These are phyloP conservation scores for Electrophaes corylata DNA, from an alignment of 2,888 invertebrate species.

Conservation along the genomic window DNA sequence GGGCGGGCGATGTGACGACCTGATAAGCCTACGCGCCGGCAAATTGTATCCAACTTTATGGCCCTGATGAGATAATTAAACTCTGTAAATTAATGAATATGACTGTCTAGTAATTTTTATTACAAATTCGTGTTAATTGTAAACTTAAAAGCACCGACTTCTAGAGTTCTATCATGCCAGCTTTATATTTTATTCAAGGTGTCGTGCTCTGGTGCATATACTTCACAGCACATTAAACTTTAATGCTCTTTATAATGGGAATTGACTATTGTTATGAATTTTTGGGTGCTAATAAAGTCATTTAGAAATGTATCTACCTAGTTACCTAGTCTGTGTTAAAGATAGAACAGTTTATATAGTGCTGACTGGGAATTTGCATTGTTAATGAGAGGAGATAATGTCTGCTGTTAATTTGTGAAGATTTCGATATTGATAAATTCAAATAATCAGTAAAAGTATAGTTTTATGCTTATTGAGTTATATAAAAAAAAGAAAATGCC, in stretches of 20 bases:
- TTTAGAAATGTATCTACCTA: slow-evolving; percentile 13
- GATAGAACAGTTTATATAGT: slow-evolving; percentile 20
- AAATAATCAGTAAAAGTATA: no score
- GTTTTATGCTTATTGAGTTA: no score
- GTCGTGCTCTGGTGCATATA: slow-evolving; percentile 35
- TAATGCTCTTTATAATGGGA: slow-evolving; percentile 31
- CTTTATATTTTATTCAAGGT: slow-evolving; percentile 32
- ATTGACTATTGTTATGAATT: slow-evolving; percentile 33
- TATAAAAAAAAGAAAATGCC: no score
- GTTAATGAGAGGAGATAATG: slow-evolving; percentile 17
- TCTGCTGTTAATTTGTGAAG: slow-evolving; percentile 15
- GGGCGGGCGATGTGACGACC: slow-evolving; percentile 67
- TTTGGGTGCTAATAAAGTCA: slow-evolving; percentile 22
- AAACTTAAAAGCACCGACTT: slow-evolving; percentile 64
- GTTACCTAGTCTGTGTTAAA: slow-evolving; percentile 4
- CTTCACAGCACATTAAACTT: slow-evolving; percentile 40
- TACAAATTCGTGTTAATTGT: slow-evolving; percentile 66
- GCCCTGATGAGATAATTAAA: slow-evolving; percentile 80
- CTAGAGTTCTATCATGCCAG: slow-evolving; percentile 32
- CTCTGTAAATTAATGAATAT: slow-evolving; percentile 78
- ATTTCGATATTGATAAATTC: no score
- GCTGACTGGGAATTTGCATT: slow-evolving; percentile 31
- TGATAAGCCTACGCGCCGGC: slow-evolving; percentile 67
- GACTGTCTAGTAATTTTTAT: slow-evolving; percentile 70
- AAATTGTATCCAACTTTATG: slow-evolving; percentile 69